phyloP scores from a whole-genome alignment of 1,140 invertebrate genomes.

The Drosophila quadrilineata region DNA sequence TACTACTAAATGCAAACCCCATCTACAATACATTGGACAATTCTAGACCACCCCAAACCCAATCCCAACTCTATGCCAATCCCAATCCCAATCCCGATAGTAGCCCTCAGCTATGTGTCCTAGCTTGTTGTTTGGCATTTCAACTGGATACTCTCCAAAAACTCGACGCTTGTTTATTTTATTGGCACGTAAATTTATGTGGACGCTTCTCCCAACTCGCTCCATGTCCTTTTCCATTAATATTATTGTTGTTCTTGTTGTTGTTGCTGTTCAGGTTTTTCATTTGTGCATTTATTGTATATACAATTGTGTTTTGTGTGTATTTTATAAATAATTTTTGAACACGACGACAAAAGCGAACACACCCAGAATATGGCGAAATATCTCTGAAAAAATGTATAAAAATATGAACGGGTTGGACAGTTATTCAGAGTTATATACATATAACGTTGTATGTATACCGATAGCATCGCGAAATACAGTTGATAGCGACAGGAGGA shows the following conservation, averaged over 20 bases:
- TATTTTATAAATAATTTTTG: conserved; percentile 71
- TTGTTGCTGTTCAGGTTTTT: conserved; percentile 30
- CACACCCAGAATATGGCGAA: too few relatives aligned
- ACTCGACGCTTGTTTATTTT: conserved; percentile 74
- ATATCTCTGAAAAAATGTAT: conserved; percentile 19
- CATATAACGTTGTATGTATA: conserved; percentile 3
- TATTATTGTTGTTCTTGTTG: conserved; percentile 9
- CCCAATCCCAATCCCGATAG: neutral
- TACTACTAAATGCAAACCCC: too few relatives aligned
- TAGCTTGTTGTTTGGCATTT: conserved; percentile 32
- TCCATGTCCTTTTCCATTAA: neutral
- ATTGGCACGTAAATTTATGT: conserved; percentile 79
- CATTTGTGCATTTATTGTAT: conserved; percentile 53
- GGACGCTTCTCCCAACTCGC: conserved; percentile 17
- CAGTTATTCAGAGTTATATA: conserved; percentile 11
- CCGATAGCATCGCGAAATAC: conserved; percentile 21
- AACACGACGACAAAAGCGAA: conserved; percentile 44
- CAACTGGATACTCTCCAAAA: conserved; percentile 65
- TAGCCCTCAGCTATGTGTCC: conserved; percentile 17
- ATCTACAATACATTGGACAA: too few relatives aligned
- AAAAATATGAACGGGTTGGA: conserved; percentile 11
- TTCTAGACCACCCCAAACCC: neutral
- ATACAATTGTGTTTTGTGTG: conserved; percentile 38
- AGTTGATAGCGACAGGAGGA: conserved; percentile 12
- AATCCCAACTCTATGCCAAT: neutral